Base-by-base conservation (phyloP, 2,113 vertebrate species). In the Phylloscopus trochiloides region DNA sequence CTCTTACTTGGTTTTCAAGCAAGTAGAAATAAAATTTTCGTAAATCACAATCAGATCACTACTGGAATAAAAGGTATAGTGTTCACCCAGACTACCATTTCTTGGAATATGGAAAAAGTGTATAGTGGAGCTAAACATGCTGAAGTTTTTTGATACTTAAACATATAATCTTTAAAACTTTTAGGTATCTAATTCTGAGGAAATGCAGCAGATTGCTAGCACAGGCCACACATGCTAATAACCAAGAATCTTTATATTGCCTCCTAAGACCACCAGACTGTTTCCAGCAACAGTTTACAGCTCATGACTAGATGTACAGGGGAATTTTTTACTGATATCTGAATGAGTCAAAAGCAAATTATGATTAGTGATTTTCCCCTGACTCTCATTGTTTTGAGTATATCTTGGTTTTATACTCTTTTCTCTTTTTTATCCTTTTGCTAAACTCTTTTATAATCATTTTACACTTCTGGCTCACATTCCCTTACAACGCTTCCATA, bases 331-430 rank as follows among this genome's bases (percentile, higher is more conserved):
- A 47, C 28, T 52, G 15, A 48, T 79, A 88, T 83, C 32, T 73
- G 20, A 63, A 31, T 52, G 18, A 43, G 20, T 74, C 43, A 72
- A 58, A 18, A 79, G 12, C 5, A 65, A 76, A 48, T 7, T 45
- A 25, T 25, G 31, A 36, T 3, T 24, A 2, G 3, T n/a, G 7
- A 4, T 15, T 7, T 77, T 52, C 28, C 24, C 8, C 3, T 9
- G 1, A 1, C 5, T 6, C 12, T 7, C 7, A 4, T 19, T 51
- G 5, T 76, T 87, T 68, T 57, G 9, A 66, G 4, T 28, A 29
- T 75, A 58, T 58, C 11, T 12, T 71, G 7, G 5, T 3, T 75
- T 76, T 34, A 34, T 25, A 31, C 2, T 59, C 3, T 79, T 82
- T 68, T 65, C 31, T 48, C 26, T 38, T 73, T 77, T 84, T 66